Evolutionary conservation across 2,888 invertebrate genomes (phyloP), one percentile per base, ranked within the genome.

Genomic region (Lochmaea crataegi): DNA sequence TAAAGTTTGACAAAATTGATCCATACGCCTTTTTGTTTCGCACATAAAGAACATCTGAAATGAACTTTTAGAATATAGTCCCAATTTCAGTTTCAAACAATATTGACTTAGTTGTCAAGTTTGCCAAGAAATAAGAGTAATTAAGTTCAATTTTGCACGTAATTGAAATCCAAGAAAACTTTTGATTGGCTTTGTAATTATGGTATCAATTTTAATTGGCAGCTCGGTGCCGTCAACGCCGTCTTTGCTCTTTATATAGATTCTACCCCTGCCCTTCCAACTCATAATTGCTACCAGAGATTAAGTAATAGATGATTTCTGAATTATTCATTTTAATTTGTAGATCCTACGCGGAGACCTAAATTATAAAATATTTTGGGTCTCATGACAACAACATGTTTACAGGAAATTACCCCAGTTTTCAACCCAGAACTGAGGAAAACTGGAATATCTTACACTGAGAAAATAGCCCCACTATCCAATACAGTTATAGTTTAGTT

Each of bases 151-250:
- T 84, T 83, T 83, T 76, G 79, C 81, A 81, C 78, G 82, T 83
- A 84, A 85, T 85, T 84, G 82, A 79, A 84, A 78, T 79, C 81
- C 76, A 75, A 77, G 78, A 79, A 82, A 85, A 85, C 83, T 82
- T 85, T 83, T 85, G 84, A 84, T 84, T 85, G 85, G 84, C 83
- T 85, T 85, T 84, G 82, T 85, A 86, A 85, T 86, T 85, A 85
- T 83, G 82, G 82, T 84, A 85, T 85, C 85, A 85, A 84, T 86
- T 85, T 86, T 86, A 86, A 86, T 85, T 85, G 85, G 84, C 84
- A 83, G 81, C 76, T 80, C 68, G 42, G 16, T 67, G 64, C 45
- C 61, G 65, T 18, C 51, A 56, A 51, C 56, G 65, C 76, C 73
- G 60, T 61, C 76, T 75, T 71, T 73, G 71, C 75, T 75, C 77